Evolutionary conservation across 2,113 vertebrate genomes (phyloP).

Genomic region (Indri indri): DNA sequence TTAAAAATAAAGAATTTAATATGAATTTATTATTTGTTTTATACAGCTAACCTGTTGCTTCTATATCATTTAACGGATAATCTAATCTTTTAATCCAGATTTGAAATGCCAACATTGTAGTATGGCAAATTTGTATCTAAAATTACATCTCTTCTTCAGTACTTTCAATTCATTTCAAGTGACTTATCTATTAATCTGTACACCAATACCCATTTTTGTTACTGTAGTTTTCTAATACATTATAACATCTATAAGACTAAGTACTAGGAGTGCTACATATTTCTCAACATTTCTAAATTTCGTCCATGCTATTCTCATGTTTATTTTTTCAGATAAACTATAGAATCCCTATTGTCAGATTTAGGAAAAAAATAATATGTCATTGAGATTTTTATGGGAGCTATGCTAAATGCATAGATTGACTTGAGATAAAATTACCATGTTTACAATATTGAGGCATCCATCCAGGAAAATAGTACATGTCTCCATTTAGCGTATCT

Average conservation of each 20-base stretch:
- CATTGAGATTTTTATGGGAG: neutral
- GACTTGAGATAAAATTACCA: neutral
- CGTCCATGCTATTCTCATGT: neutral
- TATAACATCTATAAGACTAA: neutral
- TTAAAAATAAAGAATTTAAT: too few species aligned
- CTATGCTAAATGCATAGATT: neutral
- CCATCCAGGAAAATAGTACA: neutral
- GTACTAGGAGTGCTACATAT: neutral
- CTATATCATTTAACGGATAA: neutral
- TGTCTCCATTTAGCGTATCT: neutral
- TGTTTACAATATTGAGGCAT: neutral
- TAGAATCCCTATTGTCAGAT: neutral
- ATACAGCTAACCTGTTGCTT: neutral
- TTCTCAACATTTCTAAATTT: neutral
- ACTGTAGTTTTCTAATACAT: neutral
- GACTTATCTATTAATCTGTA: neutral
- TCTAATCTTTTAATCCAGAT: neutral
- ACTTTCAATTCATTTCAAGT: neutral
- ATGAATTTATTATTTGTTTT: neutral
- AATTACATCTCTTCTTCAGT: neutral
- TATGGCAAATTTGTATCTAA: neutral
- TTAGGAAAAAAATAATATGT: neutral
- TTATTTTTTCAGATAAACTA: neutral
- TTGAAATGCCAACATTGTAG: neutral
- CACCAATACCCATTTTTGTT: neutral